A percentile compares a stretch with the other conserved stretches of the same genome.
Conservation (phyloP, 2,113 vertebrate species). For the Alexandromys fortis region DNA sequence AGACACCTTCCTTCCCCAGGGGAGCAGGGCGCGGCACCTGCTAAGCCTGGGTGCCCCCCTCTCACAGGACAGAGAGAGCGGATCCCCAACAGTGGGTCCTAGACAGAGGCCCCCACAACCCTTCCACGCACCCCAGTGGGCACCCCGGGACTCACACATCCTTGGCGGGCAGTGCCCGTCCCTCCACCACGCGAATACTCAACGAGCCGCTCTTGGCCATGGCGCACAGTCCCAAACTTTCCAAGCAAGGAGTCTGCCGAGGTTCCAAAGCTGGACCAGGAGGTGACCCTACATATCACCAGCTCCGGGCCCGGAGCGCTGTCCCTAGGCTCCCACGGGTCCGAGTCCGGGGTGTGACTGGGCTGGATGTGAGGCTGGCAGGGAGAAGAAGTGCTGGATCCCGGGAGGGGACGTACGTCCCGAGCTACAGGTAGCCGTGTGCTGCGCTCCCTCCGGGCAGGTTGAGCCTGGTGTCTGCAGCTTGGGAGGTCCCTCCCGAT, state of each 20-base stretch:
- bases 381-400: not conserved
- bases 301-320: conserved; percentile 33
- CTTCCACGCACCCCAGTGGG: not conserved
- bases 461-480: not conserved
- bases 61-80: not conserved
- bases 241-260: not conserved
- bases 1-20: not conserved
- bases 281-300: conserved; percentile 56
- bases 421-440: conserved; percentile 74
- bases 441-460: not conserved
- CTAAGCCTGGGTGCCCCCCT: not conserved
- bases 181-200: conserved; percentile 93
- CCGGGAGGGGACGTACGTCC: not conserved
- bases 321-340: not conserved
- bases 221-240: conserved; percentile 72
- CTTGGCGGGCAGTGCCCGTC: conserved; percentile 93
- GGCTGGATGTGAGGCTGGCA: not conserved
- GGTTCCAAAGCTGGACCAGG: conserved; percentile 26
- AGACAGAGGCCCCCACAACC: not conserved
- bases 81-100: not conserved
- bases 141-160: conserved; percentile 89
- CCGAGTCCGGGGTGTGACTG: not conserved
- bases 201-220: conserved; percentile 92
- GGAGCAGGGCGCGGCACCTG: not conserved
- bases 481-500: conserved; percentile 22